These are phyloP conservation scores for Drosophila equinoxialis DNA, from an alignment of 1,140 invertebrate genomes.

Conservation along the genomic window DNA sequence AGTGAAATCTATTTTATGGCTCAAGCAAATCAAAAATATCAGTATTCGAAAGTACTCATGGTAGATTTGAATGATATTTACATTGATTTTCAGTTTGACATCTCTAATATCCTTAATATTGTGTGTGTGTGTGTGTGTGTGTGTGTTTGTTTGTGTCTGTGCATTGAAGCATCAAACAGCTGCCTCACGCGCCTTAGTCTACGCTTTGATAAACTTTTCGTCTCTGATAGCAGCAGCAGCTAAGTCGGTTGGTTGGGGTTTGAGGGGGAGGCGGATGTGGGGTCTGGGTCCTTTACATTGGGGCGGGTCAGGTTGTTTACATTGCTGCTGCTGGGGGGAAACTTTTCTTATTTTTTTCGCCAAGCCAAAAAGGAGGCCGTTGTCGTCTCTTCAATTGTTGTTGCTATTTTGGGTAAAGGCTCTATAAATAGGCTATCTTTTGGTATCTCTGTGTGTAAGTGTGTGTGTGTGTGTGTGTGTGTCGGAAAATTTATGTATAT, in stretches of 20 bases:
- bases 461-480: constrained; percentile 2
- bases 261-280: constrained; percentile 7
- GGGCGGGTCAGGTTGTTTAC: constrained; percentile 77
- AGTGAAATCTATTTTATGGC: no score
- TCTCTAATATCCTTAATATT: neutral
- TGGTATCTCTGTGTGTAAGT: neutral
- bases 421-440: constrained; percentile 54
- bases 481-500: constrained; percentile 24
- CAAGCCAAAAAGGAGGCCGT: constrained; percentile 34
- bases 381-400: constrained; percentile 55
- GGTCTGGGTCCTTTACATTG: constrained; percentile 52
- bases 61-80: no score
- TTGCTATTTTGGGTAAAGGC: constrained; percentile 58
- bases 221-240: constrained; percentile 13
- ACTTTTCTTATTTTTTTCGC: constrained; percentile 18
- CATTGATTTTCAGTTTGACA: neutral
- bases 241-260: no score
- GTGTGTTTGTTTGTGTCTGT: neutral
- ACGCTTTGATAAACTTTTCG: constrained; percentile 67
- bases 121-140: neutral
- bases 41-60: no score
- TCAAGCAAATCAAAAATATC: no score
- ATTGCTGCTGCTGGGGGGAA: constrained; percentile 25
- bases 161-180: constrained; percentile 26
- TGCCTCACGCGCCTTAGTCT: constrained; percentile 67